Base-by-base conservation (phyloP, 2,888 invertebrate species). In the Diloba caeruleocephala region DNA sequence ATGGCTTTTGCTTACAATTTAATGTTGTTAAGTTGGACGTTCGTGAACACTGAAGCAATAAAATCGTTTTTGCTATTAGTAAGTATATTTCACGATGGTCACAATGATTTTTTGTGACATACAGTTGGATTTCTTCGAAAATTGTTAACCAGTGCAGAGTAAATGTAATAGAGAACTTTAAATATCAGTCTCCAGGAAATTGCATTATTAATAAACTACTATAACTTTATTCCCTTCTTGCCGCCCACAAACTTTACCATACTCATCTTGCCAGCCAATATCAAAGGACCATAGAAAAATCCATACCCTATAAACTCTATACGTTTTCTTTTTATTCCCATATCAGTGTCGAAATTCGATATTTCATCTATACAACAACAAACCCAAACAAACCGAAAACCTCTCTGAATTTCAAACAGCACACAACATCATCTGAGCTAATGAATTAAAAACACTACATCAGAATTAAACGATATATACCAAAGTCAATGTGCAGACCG, bases 361-460 rank as follows among this genome's bases (percentile, higher is more conserved):
- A 57, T 55, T 59, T 46, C 43, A 62, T 55, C 51, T 25, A 41
- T 38, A 25, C 36, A 46, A 42, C 25, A 23, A 49, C 17, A 37
- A 38, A 21, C 26, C 28, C 32, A 41, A 37, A 43, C 29, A 45
- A 46, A 60, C 41, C 25, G 15, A 36, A 44, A 9, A 44, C 33
- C 37, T 14, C 21, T 19, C 38, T 52, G 39, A 64, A 53, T 28
- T 32, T 53, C 43, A 54, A 58, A 52, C 38, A 60, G 19, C 51
- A 31, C 37, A 33, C 26, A 28, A 46, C 54, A 56, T 39, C 15
- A 56, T 60, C 28, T 38, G 44, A 54, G 62, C 71, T 78, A 83
- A 84, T 83, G 74, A 80, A 85, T 82, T 75, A 79, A 81, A 83
- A 84, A 80, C 75, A 77, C 75, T 78, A 79, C 67, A 78, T 73